These are phyloP conservation scores for Cloeon dipterum DNA, from an alignment of 2,888 invertebrate species.

Conservation along the genomic window DNA sequence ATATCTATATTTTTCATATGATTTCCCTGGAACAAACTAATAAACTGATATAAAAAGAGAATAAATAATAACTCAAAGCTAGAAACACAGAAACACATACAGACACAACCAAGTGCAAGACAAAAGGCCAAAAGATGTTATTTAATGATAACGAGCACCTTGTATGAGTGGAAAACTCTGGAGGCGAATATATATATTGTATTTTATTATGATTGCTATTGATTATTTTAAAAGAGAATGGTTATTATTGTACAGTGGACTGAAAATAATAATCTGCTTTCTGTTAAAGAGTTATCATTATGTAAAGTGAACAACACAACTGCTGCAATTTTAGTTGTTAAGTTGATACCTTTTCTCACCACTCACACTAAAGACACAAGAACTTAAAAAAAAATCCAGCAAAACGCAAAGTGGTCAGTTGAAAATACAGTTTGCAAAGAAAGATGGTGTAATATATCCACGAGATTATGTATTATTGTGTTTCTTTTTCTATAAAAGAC, in stretches of 20 bases:
- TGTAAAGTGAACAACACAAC: too few relatives aligned
- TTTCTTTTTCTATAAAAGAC: background rate
- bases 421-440: conserved; percentile 6
- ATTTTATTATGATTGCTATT: conserved; percentile 7
- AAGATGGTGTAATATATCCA: too few relatives aligned
- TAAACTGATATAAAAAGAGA: too few relatives aligned
- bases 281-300: conserved; percentile 7
- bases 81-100: too few relatives aligned
- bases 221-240: conserved; percentile 8
- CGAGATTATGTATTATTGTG: too few relatives aligned
- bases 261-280: conserved; percentile 7
- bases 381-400: too few relatives aligned
- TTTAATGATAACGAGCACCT: conserved; percentile 6
- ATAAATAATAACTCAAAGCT: too few relatives aligned
- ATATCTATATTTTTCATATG: too few relatives aligned
- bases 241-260: conserved; percentile 9
- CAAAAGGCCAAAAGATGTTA: conserved; percentile 1
- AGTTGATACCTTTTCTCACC: too few relatives aligned
- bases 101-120: conserved; percentile 3
- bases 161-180: conserved; percentile 7
- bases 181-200: conserved; percentile 8
- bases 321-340: too few relatives aligned
- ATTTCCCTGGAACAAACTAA: too few relatives aligned
- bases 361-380: too few relatives aligned
- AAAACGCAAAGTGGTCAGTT: conserved; percentile 8